Evolutionary conservation across 2,888 invertebrate species (phyloP).

Genomic region (Ommatoiulus sabulosus): DNA sequence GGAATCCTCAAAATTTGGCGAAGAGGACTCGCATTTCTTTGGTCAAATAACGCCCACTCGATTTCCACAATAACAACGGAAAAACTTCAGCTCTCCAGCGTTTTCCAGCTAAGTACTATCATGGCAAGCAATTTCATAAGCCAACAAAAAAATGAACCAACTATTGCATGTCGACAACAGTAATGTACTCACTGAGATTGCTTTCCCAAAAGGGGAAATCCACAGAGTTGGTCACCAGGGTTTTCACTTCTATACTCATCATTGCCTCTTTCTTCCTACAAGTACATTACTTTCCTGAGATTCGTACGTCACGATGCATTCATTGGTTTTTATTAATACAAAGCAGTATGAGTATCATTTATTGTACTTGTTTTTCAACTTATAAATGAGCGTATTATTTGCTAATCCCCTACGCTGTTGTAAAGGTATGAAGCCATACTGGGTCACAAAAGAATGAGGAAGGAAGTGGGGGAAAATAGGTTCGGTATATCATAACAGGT

Average conservation of each 20-base stretch:
- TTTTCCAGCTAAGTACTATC: neutral
- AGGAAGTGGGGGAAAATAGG: neutral
- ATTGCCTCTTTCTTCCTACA: neutral
- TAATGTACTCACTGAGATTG: neutral
- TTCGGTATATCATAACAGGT: neutral
- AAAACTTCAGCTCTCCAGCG: neutral
- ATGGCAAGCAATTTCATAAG: constrained; percentile 16
- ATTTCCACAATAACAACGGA: neutral
- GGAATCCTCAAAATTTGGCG: constrained; percentile 13
- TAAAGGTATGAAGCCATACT: neutral
- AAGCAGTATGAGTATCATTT: neutral
- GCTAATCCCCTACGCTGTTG: neutral
- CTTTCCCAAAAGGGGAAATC: neutral
- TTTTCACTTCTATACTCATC: neutral
- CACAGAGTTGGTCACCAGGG: neutral
- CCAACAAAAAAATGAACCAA: neutral
- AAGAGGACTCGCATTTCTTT: neutral
- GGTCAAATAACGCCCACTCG: constrained; percentile 15
- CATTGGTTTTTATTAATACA: neutral
- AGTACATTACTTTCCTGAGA: neutral
- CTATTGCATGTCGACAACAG: constrained; percentile 2
- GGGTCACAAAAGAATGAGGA: neutral
- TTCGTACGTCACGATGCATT: neutral
- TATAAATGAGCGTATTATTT: neutral
- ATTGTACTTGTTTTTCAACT: neutral